Conservation (phyloP, 2,888 invertebrate species). For the Conomelus anceps region DNA sequence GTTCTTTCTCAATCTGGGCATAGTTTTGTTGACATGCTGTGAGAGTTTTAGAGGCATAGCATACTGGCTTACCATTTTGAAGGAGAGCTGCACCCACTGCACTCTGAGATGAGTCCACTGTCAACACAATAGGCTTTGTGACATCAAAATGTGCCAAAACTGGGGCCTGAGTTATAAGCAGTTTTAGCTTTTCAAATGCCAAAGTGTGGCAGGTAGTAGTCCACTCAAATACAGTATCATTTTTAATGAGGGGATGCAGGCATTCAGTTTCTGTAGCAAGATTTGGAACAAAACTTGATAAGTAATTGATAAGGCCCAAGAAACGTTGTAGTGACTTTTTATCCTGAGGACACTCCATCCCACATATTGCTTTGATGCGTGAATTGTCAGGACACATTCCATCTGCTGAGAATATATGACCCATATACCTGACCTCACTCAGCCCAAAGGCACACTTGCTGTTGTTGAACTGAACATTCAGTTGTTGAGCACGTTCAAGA, state of each 20-base stretch:
- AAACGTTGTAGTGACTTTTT: not conserved
- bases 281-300: not conserved
- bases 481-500: not conserved
- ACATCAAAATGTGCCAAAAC: not conserved
- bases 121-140: not conserved
- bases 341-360: not conserved
- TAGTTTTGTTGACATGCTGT: not conserved
- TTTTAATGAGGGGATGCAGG: not conserved
- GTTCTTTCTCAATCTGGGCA: slow-evolving; percentile 23
- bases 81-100: not conserved
- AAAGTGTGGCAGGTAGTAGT: not conserved
- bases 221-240: not conserved
- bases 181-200: not conserved
- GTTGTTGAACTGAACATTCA: not conserved
- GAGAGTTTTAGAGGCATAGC: slow-evolving; percentile 15
- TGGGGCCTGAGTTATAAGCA: not conserved
- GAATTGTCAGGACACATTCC: not conserved
- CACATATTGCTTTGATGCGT: not conserved
- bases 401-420: not conserved
- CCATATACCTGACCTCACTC: slow-evolving; percentile 29
- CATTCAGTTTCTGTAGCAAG: not conserved
- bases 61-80: slow-evolving; percentile 16
- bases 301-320: not conserved
- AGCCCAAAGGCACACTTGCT: not conserved
- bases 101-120: not conserved